Evolutionary conservation across 2,113 vertebrate genomes (phyloP).

Genomic region (Dolichotis patagonum): DNA sequence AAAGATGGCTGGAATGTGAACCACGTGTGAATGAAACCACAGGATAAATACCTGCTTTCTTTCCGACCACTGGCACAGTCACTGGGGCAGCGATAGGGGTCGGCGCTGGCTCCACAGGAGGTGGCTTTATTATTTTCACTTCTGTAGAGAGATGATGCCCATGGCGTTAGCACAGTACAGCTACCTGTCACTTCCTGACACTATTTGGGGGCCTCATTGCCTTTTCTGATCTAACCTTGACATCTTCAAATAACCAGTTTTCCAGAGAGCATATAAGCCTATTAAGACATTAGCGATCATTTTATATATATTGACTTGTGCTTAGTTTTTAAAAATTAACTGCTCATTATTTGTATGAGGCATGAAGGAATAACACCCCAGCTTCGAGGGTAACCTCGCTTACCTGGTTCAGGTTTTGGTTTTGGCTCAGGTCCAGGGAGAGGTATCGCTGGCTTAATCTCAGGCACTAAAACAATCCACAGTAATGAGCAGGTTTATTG

Average conservation of each 20-base stretch:
- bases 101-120: conserved; percentile 84
- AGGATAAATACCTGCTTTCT: conserved; percentile 93
- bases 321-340: background rate
- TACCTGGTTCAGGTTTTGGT: conserved; percentile 87
- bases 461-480: conserved; percentile 86
- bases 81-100: conserved; percentile 87
- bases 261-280: conserved; percentile 5
- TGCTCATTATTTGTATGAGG: background rate
- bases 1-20: conserved; percentile 22
- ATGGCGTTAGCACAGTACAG: background rate
- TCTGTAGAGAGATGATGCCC: conserved; percentile 79
- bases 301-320: background rate
- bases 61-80: conserved; percentile 92
- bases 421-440: conserved; percentile 84
- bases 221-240: background rate
- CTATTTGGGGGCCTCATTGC: background rate
- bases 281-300: background rate
- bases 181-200: conserved; percentile 17
- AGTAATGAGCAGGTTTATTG: conserved; percentile 80
- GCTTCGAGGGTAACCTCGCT: conserved; percentile 56
- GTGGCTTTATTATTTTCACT: conserved; percentile 85
- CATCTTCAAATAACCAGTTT: conserved; percentile 1
- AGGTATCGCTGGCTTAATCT: conserved; percentile 85
- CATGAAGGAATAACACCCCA: background rate
- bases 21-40: background rate